Conservation (phyloP, 2,888 invertebrate species). For the Drosophila paranaensis region DNA sequence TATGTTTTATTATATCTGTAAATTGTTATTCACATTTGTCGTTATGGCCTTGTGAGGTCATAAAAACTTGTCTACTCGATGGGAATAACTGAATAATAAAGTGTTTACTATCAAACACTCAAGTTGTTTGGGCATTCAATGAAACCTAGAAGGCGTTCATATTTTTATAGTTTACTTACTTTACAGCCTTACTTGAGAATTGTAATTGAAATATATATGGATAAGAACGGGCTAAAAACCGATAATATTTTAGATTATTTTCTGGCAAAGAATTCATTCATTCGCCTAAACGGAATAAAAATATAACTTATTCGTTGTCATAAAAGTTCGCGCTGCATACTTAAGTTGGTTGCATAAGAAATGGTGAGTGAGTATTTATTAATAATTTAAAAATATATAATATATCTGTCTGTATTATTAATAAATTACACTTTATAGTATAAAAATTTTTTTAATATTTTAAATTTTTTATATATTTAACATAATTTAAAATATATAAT, state of each 20-base stretch:
- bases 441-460: too few relatives aligned
- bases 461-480: too few relatives aligned
- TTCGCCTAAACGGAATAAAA: not conserved
- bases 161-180: conserved; percentile 3
- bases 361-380: too few relatives aligned
- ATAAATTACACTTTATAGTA: too few relatives aligned
- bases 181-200: not conserved
- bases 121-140: not conserved
- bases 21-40: conserved; percentile 2
- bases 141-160: conserved; percentile 4
- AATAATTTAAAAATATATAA: too few relatives aligned
- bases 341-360: too few relatives aligned
- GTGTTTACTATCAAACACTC: conserved; percentile 3
- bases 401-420: too few relatives aligned
- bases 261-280: not conserved
- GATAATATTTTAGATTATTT: not conserved
- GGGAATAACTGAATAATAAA: conserved; percentile 20
- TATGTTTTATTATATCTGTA: not conserved
- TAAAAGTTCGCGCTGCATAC: not conserved
- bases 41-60: conserved; percentile 19
- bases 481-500: too few relatives aligned
- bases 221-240: not conserved
- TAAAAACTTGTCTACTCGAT: conserved; percentile 13
- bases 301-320: not conserved
- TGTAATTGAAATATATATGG: not conserved